A percentile compares a stretch with the other conserved stretches of the same genome.
Evolutionary conservation across 1,140 invertebrate species (phyloP).

Genomic region (Drusus annulatus): DNA sequence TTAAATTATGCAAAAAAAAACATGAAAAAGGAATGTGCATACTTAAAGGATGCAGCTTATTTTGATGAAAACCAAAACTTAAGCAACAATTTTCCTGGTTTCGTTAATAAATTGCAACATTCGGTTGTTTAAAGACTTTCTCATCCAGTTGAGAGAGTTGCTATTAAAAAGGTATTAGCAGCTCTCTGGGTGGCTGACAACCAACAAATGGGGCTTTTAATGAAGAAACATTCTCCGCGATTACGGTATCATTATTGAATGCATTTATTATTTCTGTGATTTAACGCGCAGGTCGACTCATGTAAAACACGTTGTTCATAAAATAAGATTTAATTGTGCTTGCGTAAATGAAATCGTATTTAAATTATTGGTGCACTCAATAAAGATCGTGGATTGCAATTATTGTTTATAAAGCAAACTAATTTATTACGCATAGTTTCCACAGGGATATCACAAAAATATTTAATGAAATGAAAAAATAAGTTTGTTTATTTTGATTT

Average conservation of each 20-base stretch:
- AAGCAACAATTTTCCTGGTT: too few relatives aligned
- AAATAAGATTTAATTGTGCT: not conserved
- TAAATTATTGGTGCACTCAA: not conserved
- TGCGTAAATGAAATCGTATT: not conserved
- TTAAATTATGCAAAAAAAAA: too few relatives aligned
- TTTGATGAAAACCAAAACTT: too few relatives aligned
- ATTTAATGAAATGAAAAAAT: too few relatives aligned
- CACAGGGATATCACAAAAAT: too few relatives aligned
- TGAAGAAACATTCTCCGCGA: constrained; percentile 63
- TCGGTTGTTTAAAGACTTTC: constrained; percentile 15
- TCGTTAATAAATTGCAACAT: constrained; percentile 31
- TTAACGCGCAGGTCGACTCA: constrained; percentile 23
- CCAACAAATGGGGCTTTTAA: constrained; percentile 63
- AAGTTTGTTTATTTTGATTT: too few relatives aligned
- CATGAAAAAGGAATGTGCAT: too few relatives aligned
- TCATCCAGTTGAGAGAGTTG: constrained; percentile 43
- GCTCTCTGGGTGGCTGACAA: constrained; percentile 62
- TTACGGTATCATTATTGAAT: constrained; percentile 63
- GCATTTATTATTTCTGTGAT: constrained; percentile 61
- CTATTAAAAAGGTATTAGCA: constrained; percentile 58
- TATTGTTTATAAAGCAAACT: too few relatives aligned
- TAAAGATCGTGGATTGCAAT: too few relatives aligned
- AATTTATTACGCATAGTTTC: too few relatives aligned
- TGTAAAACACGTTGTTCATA: not conserved
- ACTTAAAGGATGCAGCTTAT: too few relatives aligned